phyloP scores from a whole-genome alignment of 2,888 invertebrate species.

The Drosophila bunnanda region DNA sequence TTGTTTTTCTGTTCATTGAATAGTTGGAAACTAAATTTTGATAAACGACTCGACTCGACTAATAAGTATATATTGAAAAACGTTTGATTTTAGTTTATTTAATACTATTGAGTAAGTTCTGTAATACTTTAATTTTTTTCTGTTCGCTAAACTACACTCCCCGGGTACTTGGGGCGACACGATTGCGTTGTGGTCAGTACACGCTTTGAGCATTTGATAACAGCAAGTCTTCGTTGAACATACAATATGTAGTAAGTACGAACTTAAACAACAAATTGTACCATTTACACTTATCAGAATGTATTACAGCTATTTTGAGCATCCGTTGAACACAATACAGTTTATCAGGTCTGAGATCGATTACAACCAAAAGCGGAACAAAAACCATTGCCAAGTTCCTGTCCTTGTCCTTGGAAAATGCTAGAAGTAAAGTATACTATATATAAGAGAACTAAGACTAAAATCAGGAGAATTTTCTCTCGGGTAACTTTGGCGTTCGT shows the following conservation, averaged over 20 bases:
- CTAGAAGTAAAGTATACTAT: not conserved
- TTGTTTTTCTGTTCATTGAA: slow-evolving; percentile 50
- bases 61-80: slow-evolving; percentile 60
- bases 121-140: slow-evolving; percentile 47
- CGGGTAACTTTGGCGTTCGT: slow-evolving; percentile 26
- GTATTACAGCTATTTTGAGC: slow-evolving; percentile 44
- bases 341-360: slow-evolving; percentile 47
- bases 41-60: slow-evolving; percentile 56
- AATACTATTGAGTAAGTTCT: slow-evolving; percentile 54
- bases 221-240: slow-evolving; percentile 43
- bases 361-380: slow-evolving; percentile 49
- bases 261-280: slow-evolving; percentile 28
- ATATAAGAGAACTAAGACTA: slow-evolving; percentile 4
- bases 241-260: slow-evolving; percentile 19
- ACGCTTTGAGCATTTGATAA: slow-evolving; percentile 50
- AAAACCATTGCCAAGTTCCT: slow-evolving; percentile 25
- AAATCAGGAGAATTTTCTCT: slow-evolving; percentile 5
- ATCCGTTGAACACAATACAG: slow-evolving; percentile 51
- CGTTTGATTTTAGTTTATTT: slow-evolving; percentile 44
- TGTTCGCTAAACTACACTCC: slow-evolving; percentile 24
- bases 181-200: slow-evolving; percentile 55
- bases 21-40: slow-evolving; percentile 58
- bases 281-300: slow-evolving; percentile 24
- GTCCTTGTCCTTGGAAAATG: slow-evolving; percentile 7
- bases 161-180: slow-evolving; percentile 9